Conservation (phyloP, 2,797 vertebrate genomes). For the Brachymystax lenok region DNA sequence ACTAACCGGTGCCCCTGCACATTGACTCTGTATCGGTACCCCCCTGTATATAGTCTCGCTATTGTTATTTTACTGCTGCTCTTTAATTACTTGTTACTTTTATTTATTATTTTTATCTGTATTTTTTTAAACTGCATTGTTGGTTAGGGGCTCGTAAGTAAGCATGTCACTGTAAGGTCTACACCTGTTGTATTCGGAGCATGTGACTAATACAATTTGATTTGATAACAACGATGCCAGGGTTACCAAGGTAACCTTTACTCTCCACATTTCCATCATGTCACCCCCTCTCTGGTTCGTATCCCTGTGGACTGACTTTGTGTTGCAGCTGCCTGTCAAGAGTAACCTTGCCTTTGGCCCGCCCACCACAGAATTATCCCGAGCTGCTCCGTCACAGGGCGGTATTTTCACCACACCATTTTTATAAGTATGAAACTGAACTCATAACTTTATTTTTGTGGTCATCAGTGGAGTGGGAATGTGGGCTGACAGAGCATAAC, state of each 20-base stretch:
- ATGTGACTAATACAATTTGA: too few relatives aligned
- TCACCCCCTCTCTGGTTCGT: slow-evolving; percentile 15
- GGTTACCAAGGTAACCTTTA: slow-evolving; percentile 46
- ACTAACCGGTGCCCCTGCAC: too few relatives aligned
- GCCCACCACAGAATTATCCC: slow-evolving; percentile 35
- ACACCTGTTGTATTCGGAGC: too few relatives aligned
- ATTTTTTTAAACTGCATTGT: too few relatives aligned
- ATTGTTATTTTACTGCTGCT: too few relatives aligned
- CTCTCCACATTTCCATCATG: neutral
- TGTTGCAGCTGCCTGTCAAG: slow-evolving; percentile 46
- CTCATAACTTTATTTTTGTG: neutral
- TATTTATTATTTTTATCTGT: too few relatives aligned
- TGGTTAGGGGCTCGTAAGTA: too few relatives aligned
- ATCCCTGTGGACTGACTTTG: slow-evolving; percentile 48
- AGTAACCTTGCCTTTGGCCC: slow-evolving; percentile 35
- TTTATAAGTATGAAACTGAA: neutral
- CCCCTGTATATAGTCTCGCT: too few relatives aligned
- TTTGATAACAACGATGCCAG: slow-evolving; percentile 26
- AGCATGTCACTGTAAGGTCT: too few relatives aligned
- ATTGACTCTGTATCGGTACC: too few relatives aligned
- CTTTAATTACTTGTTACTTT: too few relatives aligned
- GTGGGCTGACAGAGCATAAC: neutral
- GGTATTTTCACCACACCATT: slow-evolving; percentile 24
- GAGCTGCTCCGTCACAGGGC: slow-evolving; percentile 58
- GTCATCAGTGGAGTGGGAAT: neutral